A percentile compares a stretch with the other conserved stretches of the same genome.
Evolutionary conservation across 2,888 invertebrate species (phyloP).

Genomic region (Eristalinus aeneus): DNA sequence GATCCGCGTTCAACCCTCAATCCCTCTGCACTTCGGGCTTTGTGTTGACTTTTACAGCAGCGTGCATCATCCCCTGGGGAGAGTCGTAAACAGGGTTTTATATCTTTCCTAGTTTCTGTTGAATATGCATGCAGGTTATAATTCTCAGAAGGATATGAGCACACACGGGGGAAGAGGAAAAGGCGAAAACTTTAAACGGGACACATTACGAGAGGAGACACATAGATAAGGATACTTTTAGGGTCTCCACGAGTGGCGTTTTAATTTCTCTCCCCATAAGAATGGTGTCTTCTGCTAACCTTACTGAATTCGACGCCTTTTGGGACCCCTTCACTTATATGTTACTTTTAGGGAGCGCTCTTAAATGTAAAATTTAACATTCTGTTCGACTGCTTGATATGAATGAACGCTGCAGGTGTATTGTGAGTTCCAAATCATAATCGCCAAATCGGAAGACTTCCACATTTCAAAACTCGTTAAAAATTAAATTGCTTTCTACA

Average conservation of each 20-base stretch:
- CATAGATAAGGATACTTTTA: background rate
- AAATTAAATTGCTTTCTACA: too few relatives aligned
- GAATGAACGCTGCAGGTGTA: too few relatives aligned
- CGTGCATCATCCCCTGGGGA: background rate
- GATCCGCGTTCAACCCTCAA: slow-evolving; percentile 10
- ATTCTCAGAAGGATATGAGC: background rate
- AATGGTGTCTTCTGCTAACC: too few relatives aligned
- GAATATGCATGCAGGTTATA: slow-evolving; percentile 32
- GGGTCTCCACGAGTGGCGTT: slow-evolving; percentile 8
- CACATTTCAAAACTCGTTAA: too few relatives aligned
- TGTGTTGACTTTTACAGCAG: background rate
- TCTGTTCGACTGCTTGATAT: too few relatives aligned
- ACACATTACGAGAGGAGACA: background rate
- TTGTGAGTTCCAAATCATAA: too few relatives aligned
- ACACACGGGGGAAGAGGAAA: background rate
- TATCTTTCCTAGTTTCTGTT: slow-evolving; percentile 29
- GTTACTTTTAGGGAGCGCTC: too few relatives aligned
- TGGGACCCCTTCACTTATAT: too few relatives aligned
- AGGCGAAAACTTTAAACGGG: slow-evolving; percentile 22
- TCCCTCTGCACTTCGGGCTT: background rate
- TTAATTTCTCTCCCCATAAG: too few relatives aligned
- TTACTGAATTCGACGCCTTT: too few relatives aligned
- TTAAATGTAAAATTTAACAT: too few relatives aligned
- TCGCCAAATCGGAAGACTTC: too few relatives aligned
- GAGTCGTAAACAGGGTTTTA: slow-evolving; percentile 27